Evolutionary conservation across 2,797 vertebrate species (phyloP), one percentile per base, ranked within the genome.

Genomic region (Galago senegalensis): DNA sequence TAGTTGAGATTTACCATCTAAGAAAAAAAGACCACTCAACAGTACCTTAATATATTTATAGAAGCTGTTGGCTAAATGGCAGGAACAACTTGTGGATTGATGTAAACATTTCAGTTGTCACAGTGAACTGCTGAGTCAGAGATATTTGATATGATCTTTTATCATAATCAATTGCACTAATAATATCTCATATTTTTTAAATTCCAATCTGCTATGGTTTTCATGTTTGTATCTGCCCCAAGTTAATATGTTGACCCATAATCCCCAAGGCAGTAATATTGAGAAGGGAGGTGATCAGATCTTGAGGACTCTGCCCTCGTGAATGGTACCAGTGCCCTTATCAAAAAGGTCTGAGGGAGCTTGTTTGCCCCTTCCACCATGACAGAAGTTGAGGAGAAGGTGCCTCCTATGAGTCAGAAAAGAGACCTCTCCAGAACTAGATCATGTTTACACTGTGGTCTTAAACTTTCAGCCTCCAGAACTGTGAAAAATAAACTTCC

Each of bases 21-120:
- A 86, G 40, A 80, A 34, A 21, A 77, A 93, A 89, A 31, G 21
- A 69, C n/a, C 7, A 88, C 23, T 5, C 12, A 81, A 76, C 29
- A 49, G 21, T 31, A 94, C 31, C 21, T 96, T 87, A 65, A 49
- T 25, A 61, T 61, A 5, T 88, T 75, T 21, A 86, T 7, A 49
- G 65, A 89, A 67, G 14, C 27, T 80, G 12, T 63, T 25, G 87
- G 3, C 31, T 61, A 91, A 91, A 53, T 53, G n/a, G 2, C 73
- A 92, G 37, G n/a, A 3, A 20, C 29, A 7, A 40, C 58, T 65
- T 61, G 37, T 81, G 2, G 8, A 5, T 76, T 84, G 37, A 76
- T 31, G n/a, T 12, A 89, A 89, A 14, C 92, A 58, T 95, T 93
- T 87, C 9, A 40, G 8, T 76, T 85, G 29, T 93, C 34, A 72